Conservation (phyloP, 2,888 invertebrate species). For the Drosophila flavopinicola region DNA sequence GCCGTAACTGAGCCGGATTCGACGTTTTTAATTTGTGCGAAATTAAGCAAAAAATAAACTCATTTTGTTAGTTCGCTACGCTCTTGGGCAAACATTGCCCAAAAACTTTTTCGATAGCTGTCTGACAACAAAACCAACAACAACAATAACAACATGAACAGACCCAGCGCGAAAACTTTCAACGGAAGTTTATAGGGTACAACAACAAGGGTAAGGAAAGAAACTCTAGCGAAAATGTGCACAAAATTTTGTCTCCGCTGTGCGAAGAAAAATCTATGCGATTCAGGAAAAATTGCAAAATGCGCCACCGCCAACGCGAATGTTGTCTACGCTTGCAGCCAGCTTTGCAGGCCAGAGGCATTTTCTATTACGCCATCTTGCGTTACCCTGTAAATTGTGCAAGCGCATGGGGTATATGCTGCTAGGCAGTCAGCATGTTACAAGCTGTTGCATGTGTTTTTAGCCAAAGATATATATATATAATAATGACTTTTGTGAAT, state of each 20-base stretch:
- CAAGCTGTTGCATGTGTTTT: background rate
- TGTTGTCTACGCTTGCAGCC: conserved; percentile 42
- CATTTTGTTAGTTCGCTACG: conserved; percentile 74
- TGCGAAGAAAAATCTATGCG: conserved; percentile 68
- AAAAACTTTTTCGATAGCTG: conserved; percentile 78
- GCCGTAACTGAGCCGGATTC: conserved; percentile 63
- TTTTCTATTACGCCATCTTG: conserved; percentile 64
- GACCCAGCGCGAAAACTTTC: conserved; percentile 53
- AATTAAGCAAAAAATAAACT: conserved; percentile 81
- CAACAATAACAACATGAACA: conserved; percentile 23
- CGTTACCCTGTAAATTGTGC: conserved; percentile 10
- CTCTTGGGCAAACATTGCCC: conserved; percentile 69
- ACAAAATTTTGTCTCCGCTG: conserved; percentile 70
- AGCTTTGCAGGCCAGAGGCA: conserved; percentile 39
- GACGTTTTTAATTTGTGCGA: conserved; percentile 79
- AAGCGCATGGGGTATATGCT: background rate
- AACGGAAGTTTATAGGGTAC: conserved; percentile 68
- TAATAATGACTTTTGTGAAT: too few relatives aligned
- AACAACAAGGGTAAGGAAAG: conserved; percentile 22
- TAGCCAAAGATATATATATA: too few relatives aligned
- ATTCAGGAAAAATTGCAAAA: conserved; percentile 71
- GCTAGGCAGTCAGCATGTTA: background rate
- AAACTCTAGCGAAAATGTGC: conserved; percentile 60
- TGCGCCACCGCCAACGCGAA: conserved; percentile 41
- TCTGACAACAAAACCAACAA: conserved; percentile 69